Evolutionary conservation across 2,888 invertebrate genomes (phyloP).

Genomic region (Acleris laterana): DNA sequence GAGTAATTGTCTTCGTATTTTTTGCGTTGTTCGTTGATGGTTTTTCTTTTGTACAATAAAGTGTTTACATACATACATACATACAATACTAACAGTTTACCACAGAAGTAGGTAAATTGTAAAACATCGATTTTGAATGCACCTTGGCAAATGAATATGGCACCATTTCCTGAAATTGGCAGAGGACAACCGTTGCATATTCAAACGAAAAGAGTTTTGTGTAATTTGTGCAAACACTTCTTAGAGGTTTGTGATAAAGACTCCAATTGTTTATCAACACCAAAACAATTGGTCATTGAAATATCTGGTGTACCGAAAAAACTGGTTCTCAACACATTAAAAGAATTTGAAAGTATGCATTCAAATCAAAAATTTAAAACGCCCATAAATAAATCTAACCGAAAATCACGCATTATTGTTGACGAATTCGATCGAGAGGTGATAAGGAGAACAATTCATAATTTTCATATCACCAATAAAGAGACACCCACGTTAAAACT

Average conservation of each 20-base stretch:
- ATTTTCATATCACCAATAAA: too few relatives aligned
- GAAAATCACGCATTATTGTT: too few relatives aligned
- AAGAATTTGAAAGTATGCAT: slow-evolving; percentile 3
- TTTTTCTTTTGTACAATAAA: too few relatives aligned
- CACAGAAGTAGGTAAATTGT: neutral
- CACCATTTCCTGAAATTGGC: slow-evolving; percentile 2
- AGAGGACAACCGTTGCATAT: slow-evolving; percentile 2
- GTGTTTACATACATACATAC: too few relatives aligned
- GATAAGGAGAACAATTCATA: slow-evolving; percentile 2
- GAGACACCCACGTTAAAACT: slow-evolving; percentile 1
- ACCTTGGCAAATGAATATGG: slow-evolving; percentile 7
- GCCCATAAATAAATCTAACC: too few relatives aligned
- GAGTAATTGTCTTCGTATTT: slow-evolving; percentile 2
- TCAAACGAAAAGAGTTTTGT: slow-evolving; percentile 4
- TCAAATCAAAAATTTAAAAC: neutral
- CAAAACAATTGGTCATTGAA: too few relatives aligned
- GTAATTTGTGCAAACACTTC: slow-evolving; percentile 2
- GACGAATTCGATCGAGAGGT: slow-evolving; percentile 5
- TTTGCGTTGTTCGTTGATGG: slow-evolving; percentile 4
- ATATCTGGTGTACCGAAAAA: slow-evolving; percentile 1
- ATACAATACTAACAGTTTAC: neutral
- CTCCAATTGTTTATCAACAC: too few relatives aligned
- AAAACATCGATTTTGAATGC: slow-evolving; percentile 4
- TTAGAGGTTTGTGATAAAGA: neutral
- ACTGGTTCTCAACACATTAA: slow-evolving; percentile 3